Evolutionary conservation across 1,140 invertebrate genomes (phyloP).

Genomic region (Agrypnia vestita): DNA sequence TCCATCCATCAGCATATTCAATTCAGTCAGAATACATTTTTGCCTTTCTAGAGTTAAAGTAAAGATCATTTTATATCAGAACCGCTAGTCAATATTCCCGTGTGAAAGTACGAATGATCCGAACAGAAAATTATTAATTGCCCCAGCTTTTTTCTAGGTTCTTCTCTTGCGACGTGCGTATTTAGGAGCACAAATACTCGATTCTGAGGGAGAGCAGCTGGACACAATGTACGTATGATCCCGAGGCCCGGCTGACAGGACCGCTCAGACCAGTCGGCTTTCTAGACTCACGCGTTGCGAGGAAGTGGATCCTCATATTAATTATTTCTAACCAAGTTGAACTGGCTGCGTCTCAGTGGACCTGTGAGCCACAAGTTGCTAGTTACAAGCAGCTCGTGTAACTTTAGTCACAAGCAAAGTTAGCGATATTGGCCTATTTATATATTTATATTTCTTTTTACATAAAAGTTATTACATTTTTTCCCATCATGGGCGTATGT

Average conservation of each 20-base stretch:
- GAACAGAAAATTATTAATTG: conserved; percentile 73
- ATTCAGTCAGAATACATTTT: conserved; percentile 6
- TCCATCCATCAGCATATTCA: conserved; percentile 25
- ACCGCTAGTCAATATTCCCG: conserved; percentile 57
- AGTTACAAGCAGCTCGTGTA: background rate
- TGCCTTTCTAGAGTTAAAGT: conserved; percentile 16
- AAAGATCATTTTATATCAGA: conserved; percentile 42
- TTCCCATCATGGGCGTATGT: conserved; percentile 8
- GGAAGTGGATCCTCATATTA: no score
- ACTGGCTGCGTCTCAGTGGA: conserved; percentile 13
- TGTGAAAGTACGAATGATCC: conserved; percentile 67
- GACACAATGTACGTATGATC: conserved; percentile 59
- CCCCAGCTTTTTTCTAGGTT: conserved; percentile 70
- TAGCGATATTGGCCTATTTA: conserved; percentile 42
- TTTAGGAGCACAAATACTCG: conserved; percentile 61
- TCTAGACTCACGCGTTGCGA: no score
- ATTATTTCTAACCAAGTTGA: background rate
- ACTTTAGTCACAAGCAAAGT: conserved; percentile 6
- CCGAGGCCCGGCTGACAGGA: conserved; percentile 49
- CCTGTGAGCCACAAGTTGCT: conserved; percentile 21
- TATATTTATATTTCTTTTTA: background rate
- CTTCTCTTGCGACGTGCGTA: conserved; percentile 61
- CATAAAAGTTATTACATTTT: conserved; percentile 12
- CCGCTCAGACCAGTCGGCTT: conserved; percentile 47
- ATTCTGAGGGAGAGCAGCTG: conserved; percentile 43